A percentile compares a stretch with the other conserved stretches of the same genome.
Evolutionary conservation across 2,797 vertebrate genomes (phyloP).

Genomic region (Pelochelys cantorii): DNA sequence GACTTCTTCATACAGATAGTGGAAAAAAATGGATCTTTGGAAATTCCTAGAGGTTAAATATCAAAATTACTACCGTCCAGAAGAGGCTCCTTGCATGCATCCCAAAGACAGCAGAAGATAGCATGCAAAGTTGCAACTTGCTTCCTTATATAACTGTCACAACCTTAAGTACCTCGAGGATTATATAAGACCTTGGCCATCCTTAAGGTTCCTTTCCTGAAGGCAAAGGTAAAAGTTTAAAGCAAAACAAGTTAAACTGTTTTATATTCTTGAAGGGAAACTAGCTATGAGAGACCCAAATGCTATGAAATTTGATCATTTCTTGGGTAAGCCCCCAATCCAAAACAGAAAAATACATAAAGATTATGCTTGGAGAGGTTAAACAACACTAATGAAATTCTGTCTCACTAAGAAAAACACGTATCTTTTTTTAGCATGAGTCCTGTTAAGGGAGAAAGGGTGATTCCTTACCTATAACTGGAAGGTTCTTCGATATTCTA

Average conservation of each 20-base stretch:
- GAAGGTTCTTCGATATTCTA: too few relatives aligned
- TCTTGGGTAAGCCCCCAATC: not conserved
- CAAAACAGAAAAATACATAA: not conserved
- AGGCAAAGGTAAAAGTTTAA: not conserved
- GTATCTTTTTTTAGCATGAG: too few relatives aligned
- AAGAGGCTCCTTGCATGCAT: rapidly evolving
- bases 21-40: not conserved
- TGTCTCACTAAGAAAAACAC: too few relatives aligned
- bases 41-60: not conserved
- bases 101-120: not conserved
- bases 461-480: too few relatives aligned
- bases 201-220: not conserved
- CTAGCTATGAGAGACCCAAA: not conserved
- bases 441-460: too few relatives aligned
- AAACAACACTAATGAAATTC: too few relatives aligned
- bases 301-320: not conserved
- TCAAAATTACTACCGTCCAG: not conserved
- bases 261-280: not conserved
- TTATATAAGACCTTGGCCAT: not conserved
- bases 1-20: not conserved
- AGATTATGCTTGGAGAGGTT: not conserved
- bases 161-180: not conserved
- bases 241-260: not conserved
- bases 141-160: not conserved
- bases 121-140: not conserved